Percentiles rank a stretch among this genome's conserved stretches.
phyloP scores from a whole-genome alignment of 2,888 invertebrate species.

The Morinoia aosen region DNA sequence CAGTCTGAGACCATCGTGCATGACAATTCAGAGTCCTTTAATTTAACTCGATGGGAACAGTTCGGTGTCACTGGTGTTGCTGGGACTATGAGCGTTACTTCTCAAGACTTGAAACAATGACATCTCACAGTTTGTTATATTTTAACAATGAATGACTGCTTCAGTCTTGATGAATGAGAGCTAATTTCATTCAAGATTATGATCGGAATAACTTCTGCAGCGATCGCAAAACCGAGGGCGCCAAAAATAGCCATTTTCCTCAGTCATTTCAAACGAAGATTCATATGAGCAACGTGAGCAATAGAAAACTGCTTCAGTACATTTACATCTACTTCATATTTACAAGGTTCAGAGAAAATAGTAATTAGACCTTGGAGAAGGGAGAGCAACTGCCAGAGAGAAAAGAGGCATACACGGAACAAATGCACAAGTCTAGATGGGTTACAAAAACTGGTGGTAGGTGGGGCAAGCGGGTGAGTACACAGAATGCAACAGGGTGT shows the following conservation, averaged over 20 bases:
- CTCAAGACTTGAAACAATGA: neutral
- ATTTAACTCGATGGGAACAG: neutral
- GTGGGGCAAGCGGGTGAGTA: neutral
- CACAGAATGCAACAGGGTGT: neutral
- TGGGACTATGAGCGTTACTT: neutral
- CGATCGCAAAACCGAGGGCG: neutral
- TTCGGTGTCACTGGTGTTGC: neutral
- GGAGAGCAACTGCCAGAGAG: neutral
- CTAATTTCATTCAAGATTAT: neutral
- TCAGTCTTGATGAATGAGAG: neutral
- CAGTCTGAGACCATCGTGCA: neutral
- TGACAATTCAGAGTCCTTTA: neutral
- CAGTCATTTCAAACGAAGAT: neutral
- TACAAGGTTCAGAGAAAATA: neutral
- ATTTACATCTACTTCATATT: neutral
- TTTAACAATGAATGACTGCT: neutral
- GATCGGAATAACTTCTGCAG: neutral
- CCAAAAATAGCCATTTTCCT: neutral
- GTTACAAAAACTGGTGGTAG: neutral
- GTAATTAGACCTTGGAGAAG: neutral
- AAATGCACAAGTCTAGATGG: neutral
- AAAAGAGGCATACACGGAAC: neutral
- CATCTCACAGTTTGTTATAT: neutral
- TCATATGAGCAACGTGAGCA: neutral
- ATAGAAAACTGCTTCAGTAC: neutral